A percentile compares a stretch with the other conserved stretches of the same genome.
Conservation (phyloP, 1,140 invertebrate species). For the Akabosia matsudoensis region DNA sequence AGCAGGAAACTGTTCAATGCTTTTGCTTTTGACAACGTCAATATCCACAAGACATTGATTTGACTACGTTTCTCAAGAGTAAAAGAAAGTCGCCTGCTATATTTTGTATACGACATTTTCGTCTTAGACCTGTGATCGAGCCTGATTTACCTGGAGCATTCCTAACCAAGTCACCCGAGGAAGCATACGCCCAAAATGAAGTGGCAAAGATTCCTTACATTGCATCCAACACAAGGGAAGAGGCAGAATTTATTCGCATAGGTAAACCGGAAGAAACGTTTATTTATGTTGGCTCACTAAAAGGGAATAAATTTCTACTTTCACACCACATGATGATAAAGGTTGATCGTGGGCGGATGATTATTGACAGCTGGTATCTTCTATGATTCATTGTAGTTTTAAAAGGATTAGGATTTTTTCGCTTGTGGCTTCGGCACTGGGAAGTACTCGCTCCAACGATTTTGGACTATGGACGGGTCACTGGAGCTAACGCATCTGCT, state of each 20-base stretch:
- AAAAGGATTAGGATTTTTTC: not conserved
- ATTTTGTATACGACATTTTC: too few relatives aligned
- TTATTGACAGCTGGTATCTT: not conserved
- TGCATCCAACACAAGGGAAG: slow-evolving; percentile 19
- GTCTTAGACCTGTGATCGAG: slow-evolving; percentile 28
- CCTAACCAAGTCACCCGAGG: slow-evolving; percentile 22
- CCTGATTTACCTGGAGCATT: slow-evolving; percentile 13
- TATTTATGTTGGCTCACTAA: not conserved
- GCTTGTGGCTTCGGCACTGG: not conserved
- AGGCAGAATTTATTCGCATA: slow-evolving; percentile 24
- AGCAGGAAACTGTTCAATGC: too few relatives aligned
- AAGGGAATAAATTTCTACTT: not conserved
- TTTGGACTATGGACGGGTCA: not conserved
- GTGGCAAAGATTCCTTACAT: slow-evolving; percentile 30
- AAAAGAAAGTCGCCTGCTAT: too few relatives aligned
- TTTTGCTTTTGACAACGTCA: too few relatives aligned
- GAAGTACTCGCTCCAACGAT: slow-evolving; percentile 2
- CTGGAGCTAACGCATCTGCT: not conserved
- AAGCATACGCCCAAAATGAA: slow-evolving; percentile 6
- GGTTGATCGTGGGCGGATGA: not conserved
- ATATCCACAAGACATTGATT: too few relatives aligned
- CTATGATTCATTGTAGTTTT: not conserved
- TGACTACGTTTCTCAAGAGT: too few relatives aligned
- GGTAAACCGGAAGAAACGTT: not conserved
- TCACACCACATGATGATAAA: not conserved